These are phyloP conservation scores for Turritopsis rubra DNA, from an alignment of 30 jellyfish, hydroid and myxozoan species.

Conservation along the genomic window DNA sequence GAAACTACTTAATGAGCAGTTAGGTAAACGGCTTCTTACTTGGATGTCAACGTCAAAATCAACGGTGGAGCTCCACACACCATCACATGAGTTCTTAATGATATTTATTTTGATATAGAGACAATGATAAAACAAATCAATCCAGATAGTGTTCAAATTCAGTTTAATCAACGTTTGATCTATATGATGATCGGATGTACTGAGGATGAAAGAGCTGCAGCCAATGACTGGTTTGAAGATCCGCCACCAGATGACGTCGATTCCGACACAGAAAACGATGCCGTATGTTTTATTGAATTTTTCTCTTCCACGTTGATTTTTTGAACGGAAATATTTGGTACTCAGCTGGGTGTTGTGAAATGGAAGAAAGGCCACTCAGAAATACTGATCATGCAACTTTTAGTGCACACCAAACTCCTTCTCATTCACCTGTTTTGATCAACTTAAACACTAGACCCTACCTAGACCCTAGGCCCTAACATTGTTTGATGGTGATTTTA, in stretches of 20 bases:
- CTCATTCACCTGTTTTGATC: not conserved
- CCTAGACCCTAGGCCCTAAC: too few relatives aligned
- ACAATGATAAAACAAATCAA: not conserved
- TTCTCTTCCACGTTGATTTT: not conserved
- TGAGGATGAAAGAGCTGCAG: constrained; percentile 62
- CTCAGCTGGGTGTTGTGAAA: too few relatives aligned
- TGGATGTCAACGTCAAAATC: too few relatives aligned
- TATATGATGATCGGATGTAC: constrained; percentile 22
- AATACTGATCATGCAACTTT: too few relatives aligned
- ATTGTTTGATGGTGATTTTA: too few relatives aligned
- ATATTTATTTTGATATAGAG: not conserved
- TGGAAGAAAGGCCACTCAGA: too few relatives aligned
- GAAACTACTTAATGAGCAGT: too few relatives aligned
- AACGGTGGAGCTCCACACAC: too few relatives aligned
- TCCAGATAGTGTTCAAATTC: constrained; percentile 50
- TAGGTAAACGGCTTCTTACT: too few relatives aligned
- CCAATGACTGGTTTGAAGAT: constrained; percentile 70
- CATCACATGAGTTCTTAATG: not conserved
- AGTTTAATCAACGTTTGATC: constrained; percentile 34
- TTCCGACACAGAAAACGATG: constrained; percentile 51
- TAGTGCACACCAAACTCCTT: too few relatives aligned
- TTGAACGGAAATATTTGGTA: too few relatives aligned
- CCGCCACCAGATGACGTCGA: constrained; percentile 88
- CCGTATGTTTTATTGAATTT: constrained; percentile 5
- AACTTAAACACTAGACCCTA: not conserved